phyloP scores from a whole-genome alignment of 2,113 vertebrate species.

The Sinosuthora webbiana region DNA sequence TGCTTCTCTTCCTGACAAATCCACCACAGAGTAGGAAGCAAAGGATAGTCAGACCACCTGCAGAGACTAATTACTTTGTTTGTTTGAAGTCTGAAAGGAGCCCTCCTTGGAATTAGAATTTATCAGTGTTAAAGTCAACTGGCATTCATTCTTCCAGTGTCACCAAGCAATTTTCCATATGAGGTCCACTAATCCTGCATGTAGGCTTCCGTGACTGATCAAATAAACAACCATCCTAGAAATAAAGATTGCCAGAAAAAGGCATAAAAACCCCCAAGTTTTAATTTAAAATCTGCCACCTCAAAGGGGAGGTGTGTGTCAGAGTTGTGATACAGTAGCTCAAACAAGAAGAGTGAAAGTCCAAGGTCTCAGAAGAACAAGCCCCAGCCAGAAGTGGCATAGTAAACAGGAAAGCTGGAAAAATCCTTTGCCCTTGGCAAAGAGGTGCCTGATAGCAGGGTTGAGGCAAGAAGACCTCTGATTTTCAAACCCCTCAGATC shows the following conservation, averaged over 20 bases:
- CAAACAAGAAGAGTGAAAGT: not conserved
- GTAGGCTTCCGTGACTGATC: not conserved
- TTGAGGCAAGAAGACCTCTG: not conserved
- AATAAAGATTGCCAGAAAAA: not conserved
- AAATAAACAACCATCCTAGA: not conserved
- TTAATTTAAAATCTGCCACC: not conserved
- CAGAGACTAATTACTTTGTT: not conserved
- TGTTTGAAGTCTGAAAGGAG: not conserved
- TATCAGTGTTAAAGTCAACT: not conserved
- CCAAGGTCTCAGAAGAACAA: not conserved
- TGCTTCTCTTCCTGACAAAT: not conserved
- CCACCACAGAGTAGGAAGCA: not conserved
- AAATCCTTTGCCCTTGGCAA: not conserved
- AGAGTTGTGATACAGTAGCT: not conserved
- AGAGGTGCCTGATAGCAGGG: not conserved
- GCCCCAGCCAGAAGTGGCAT: not conserved
- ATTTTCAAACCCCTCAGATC: not conserved
- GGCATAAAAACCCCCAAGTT: accelerated
- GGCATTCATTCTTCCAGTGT: not conserved
- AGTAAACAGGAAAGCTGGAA: not conserved
- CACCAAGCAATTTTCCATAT: not conserved
- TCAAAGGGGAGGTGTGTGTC: not conserved
- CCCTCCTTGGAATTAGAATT: not conserved
- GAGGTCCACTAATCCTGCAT: not conserved
- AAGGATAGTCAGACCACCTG: not conserved